Evolutionary conservation across 2,797 vertebrate genomes (phyloP), one percentile per base, ranked within the genome.

Genomic region (Neosalanx taihuensis): DNA sequence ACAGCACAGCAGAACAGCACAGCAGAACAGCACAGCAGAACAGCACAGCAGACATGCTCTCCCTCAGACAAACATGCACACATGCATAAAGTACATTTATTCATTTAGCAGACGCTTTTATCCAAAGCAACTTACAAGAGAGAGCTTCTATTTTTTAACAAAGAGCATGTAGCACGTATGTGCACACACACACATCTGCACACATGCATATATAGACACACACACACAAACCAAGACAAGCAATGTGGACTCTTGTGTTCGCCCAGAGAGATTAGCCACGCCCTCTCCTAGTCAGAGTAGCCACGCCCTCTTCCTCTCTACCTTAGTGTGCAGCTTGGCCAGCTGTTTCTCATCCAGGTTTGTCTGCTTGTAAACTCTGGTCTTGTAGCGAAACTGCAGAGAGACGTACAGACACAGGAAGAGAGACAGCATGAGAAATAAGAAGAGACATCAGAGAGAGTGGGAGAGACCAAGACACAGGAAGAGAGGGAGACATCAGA

Each of bases 281-380:
- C n/a, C n/a, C n/a, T n/a, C n/a, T n/a, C n/a, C n/a, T n/a, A n/a
- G n/a, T n/a, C 59, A 69, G 20, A 63, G 30, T 49, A 26, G 33
- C 41, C 30, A 17, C 18, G 33, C 63, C 61, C 64, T 56, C 37
- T 2, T 41, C 6, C 37, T 51, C 46, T 20, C 76, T 86, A 97
- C 96, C 95, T 97, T 97, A 0, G 96, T 97, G 90, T 97, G 96
- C 74, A 97, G 87, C 85, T 97, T 97, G 79, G 94, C 95, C 88
- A 97, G 90, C 75, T 97, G 96, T 81, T 97, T 97, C 91, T 97
- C 96, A 80, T 97, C 95, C 83, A 97, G 89, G 84, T 97, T 97
- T 60, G 95, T 96, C 90, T 97, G 96, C 70, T 97, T 97, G 90
- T 97, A 97, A 71, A 97, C 96, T 75, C 96, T 89, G 72, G 96